Percentiles rank a stretch among this genome's conserved stretches.
These are phyloP conservation scores for Litocranius walleri DNA, from an alignment of 2,113 vertebrate species.

Conservation along the genomic window DNA sequence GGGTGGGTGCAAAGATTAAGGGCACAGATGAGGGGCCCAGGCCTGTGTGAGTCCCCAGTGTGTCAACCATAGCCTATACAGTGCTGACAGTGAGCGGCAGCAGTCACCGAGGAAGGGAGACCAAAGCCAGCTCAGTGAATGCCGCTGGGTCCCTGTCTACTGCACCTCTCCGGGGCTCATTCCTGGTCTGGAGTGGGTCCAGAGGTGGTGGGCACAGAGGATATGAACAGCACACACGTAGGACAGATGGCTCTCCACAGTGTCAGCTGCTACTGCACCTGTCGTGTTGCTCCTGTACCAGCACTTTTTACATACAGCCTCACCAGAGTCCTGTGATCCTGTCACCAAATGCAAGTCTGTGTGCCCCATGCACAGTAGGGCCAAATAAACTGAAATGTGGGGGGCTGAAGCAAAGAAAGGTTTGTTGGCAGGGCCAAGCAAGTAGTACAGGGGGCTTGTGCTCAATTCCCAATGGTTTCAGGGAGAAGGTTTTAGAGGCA, in stretches of 20 bases:
- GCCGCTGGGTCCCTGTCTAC: rapidly evolving
- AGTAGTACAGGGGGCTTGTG: background rate
- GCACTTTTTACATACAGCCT: rapidly evolving
- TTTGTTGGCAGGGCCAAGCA: background rate
- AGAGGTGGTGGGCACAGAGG: background rate
- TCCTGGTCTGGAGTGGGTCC: background rate
- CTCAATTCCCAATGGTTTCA: background rate
- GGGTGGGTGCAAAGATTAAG: rapidly evolving
- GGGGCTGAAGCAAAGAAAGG: background rate
- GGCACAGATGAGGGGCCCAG: background rate
- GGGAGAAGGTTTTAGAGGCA: background rate
- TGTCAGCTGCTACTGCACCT: too few relatives aligned
- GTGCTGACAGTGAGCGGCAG: rapidly evolving
- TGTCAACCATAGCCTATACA: rapidly evolving
- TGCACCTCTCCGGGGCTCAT: background rate
- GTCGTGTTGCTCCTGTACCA: background rate
- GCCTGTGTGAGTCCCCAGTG: rapidly evolving
- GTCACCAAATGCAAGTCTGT: background rate
- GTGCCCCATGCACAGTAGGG: background rate
- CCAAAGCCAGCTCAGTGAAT: background rate
- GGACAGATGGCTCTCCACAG: rapidly evolving
- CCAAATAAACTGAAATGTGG: background rate
- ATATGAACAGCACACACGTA: rapidly evolving
- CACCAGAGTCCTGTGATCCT: background rate
- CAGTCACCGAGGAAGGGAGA: rapidly evolving